Evolutionary conservation across 2,888 invertebrate genomes (phyloP).

Genomic region (Synanthedon vespiformis): DNA sequence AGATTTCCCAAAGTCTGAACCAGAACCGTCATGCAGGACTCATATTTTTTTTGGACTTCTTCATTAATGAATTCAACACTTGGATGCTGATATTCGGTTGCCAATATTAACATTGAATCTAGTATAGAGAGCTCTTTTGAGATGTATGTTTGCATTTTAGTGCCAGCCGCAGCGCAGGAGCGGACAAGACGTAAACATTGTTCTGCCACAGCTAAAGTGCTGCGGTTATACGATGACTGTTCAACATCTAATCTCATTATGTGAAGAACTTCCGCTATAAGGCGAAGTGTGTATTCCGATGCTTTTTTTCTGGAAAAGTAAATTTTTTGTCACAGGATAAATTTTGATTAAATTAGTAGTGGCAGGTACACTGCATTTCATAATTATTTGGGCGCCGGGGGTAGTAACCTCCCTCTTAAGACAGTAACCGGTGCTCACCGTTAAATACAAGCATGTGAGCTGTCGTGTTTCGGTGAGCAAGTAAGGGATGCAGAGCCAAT

Average conservation of each 20-base stretch:
- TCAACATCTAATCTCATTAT: slow-evolving; percentile 64
- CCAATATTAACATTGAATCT: slow-evolving; percentile 58
- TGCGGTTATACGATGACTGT: slow-evolving; percentile 57
- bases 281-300: slow-evolving; percentile 59
- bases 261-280: slow-evolving; percentile 63
- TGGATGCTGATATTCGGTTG: slow-evolving; percentile 57
- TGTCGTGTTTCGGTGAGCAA: no score
- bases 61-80: slow-evolving; percentile 54
- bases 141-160: slow-evolving; percentile 66
- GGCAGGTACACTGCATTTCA: no score
- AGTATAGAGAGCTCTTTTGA: slow-evolving; percentile 62
- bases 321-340: background rate
- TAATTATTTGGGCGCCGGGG: no score
- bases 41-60: slow-evolving; percentile 57
- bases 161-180: slow-evolving; percentile 65
- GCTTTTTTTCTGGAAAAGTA: slow-evolving; percentile 56
- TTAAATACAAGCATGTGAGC: no score
- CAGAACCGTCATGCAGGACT: slow-evolving; percentile 62
- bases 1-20: slow-evolving; percentile 71
- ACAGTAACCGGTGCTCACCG: no score
- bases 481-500: no score
- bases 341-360: background rate
- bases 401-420: no score
- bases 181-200: slow-evolving; percentile 65
- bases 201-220: slow-evolving; percentile 61